Conservation (phyloP, 2,113 vertebrate genomes). For the Notarius lentiginosus region DNA sequence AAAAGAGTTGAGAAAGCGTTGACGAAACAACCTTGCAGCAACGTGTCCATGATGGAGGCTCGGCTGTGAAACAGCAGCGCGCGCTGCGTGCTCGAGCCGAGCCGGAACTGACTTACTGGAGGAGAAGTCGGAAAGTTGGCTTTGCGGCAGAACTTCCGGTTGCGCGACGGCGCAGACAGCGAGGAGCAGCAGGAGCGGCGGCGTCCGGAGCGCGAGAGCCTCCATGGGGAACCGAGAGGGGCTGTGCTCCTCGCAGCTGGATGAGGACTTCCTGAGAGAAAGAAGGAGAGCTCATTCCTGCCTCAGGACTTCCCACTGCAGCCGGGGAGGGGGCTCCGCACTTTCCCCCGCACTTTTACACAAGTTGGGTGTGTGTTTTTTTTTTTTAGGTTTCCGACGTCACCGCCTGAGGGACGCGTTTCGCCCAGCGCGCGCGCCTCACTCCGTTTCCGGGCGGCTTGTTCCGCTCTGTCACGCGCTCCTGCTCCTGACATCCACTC, state of each 20-base stretch:
- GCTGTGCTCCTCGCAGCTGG: slow-evolving; percentile 56
- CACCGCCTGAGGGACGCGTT: slow-evolving; percentile 55
- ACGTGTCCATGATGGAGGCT: no score
- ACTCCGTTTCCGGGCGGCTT: slow-evolving; percentile 42
- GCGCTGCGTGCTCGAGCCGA: no score
- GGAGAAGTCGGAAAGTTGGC: slow-evolving; percentile 62
- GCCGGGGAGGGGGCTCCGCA: slow-evolving; percentile 33
- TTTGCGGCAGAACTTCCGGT: slow-evolving; percentile 60
- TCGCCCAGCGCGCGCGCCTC: slow-evolving; percentile 41
- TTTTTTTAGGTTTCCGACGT: slow-evolving; percentile 63
- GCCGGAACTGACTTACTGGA: slow-evolving; percentile 70
- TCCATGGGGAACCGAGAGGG: slow-evolving; percentile 29
- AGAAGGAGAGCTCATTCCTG: slow-evolving; percentile 60
- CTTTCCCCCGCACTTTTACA: slow-evolving; percentile 43
- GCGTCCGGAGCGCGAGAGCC: slow-evolving; percentile 53
- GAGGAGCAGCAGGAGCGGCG: slow-evolving; percentile 27
- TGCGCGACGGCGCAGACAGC: slow-evolving; percentile 29
- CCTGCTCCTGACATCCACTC: not conserved
- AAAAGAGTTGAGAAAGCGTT: not conserved
- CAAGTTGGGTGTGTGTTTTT: slow-evolving; percentile 41
- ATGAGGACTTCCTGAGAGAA: slow-evolving; percentile 26
- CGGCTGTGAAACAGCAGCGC: not conserved
- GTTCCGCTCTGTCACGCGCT: slow-evolving; percentile 12
- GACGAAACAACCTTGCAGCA: not conserved
- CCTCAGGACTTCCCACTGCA: slow-evolving; percentile 8